Evolutionary conservation across 2,113 vertebrate genomes (phyloP), one percentile per base, ranked within the genome.

Genomic region (Cinclus mexicanus): DNA sequence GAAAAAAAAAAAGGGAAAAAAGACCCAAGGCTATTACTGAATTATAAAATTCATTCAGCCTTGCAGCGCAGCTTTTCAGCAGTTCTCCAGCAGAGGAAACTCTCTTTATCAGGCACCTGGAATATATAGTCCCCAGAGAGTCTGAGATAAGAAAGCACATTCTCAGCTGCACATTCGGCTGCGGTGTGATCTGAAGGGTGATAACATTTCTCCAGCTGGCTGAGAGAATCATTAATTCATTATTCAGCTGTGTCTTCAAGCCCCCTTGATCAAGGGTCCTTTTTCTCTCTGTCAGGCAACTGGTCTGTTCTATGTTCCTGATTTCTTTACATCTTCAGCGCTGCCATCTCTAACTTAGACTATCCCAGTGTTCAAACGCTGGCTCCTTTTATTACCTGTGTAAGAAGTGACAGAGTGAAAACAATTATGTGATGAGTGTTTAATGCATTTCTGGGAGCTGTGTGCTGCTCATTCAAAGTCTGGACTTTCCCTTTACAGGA

Each of bases 61-160:
- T 82, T 83, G 22, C 41, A 52, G 41, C 65, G 41, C 29, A 88
- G 75, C 26, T 47, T 88, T 89, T 72, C 84, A 89, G 37, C n/a
- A 39, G 11, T 29, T 79, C 56, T 84, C 46, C 82, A 84, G 71
- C 75, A 87, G 35, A 85, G 60, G 63, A 90, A 78, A 53, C 33
- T 82, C 25, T 91, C 39, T 89, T 94, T 89, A 88, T 94, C 68
- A 92, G 63, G 76, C 18, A 78, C 70, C 93, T 85, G 70, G 71
- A 95, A 91, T 77, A 61, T 24, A 72, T 21, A 82, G 64, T 82
- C 68, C 37, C 7, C 2, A 8, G 57, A 37, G 90, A 75, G 13
- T 72, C 52, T 37, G 84, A 83, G 87, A 93, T 95, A 88, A 96
- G 81, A 77, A 95, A 95, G 63, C 31, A 28, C 35, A 80, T 79